Percentiles rank a stretch among this genome's conserved stretches.
Conservation (phyloP, 2,797 vertebrate genomes). For the Crossoptilon crossoptilon region DNA sequence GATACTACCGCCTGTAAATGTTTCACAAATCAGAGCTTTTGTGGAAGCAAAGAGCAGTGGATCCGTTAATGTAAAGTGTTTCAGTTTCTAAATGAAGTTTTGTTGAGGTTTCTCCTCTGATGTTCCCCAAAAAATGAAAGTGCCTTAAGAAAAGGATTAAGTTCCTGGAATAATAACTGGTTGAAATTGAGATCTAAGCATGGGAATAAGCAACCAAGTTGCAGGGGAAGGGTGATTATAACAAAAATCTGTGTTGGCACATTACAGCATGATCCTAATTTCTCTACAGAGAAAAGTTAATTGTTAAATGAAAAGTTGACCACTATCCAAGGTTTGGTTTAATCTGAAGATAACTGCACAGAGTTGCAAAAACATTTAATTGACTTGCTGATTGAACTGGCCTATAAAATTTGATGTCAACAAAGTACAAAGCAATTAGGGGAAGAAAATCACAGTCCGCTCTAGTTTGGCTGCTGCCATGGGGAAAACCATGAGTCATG, state of each 20-base stretch:
- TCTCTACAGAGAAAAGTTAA: conserved; percentile 24
- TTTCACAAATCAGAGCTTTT: not conserved
- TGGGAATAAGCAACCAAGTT: not conserved
- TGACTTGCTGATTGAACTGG: not conserved
- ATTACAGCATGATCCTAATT: not conserved
- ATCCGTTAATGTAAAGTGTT: not conserved
- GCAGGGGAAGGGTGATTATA: not conserved
- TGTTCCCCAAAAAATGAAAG: not conserved
- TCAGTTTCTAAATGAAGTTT: not conserved
- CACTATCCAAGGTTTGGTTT: not conserved
- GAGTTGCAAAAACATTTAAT: conserved; percentile 11
- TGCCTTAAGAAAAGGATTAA: not conserved
- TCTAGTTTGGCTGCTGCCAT: not conserved
- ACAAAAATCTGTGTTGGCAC: not conserved
- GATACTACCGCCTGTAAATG: not conserved
- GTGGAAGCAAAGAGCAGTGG: not conserved
- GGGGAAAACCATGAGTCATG: not conserved
- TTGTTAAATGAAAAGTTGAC: not conserved
- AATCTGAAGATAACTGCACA: not conserved
- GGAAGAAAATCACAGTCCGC: not conserved
- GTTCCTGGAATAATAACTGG: not conserved
- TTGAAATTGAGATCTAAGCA: not conserved
- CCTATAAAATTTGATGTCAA: not conserved
- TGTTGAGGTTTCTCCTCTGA: not conserved
- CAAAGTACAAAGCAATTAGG: not conserved